These are phyloP conservation scores for Sphyrna mokarran DNA, from an alignment of 2,113 vertebrate genomes.

Conservation along the genomic window DNA sequence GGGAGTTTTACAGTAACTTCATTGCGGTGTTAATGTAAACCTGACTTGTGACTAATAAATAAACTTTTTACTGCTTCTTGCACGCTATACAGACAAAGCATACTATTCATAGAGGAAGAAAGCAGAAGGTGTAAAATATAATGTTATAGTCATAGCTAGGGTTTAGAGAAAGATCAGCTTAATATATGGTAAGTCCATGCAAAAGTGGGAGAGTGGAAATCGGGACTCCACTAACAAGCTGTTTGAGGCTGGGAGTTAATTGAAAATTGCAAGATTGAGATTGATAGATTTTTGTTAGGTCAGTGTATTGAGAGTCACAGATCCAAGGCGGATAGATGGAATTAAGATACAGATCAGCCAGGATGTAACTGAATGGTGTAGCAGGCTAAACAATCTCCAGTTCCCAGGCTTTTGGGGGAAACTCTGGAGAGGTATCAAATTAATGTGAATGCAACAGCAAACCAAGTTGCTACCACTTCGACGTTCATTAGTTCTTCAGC, in stretches of 20 bases:
- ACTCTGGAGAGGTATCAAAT: neutral
- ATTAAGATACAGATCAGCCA: neutral
- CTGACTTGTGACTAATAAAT: too few relatives aligned
- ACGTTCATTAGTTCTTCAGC: neutral
- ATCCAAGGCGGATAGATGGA: neutral
- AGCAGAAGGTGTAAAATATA: too few relatives aligned
- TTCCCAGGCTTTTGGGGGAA: neutral
- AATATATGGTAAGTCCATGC: too few relatives aligned
- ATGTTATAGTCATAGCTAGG: too few relatives aligned
- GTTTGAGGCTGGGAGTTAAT: neutral
- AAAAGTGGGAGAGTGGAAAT: neutral
- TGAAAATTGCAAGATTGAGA: neutral
- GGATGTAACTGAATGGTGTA: neutral
- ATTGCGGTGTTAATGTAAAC: too few relatives aligned
- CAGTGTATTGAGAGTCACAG: neutral
- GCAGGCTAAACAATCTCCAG: neutral
- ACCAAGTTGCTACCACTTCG: neutral
- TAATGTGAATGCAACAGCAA: neutral
- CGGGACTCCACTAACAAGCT: neutral
- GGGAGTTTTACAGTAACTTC: too few relatives aligned
- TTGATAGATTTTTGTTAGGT: neutral
- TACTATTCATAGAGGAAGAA: too few relatives aligned
- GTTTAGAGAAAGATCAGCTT: too few relatives aligned
- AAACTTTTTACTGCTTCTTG: too few relatives aligned
- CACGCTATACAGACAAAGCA: too few relatives aligned